A percentile compares a stretch with the other conserved stretches of the same genome.
phyloP scores from a whole-genome alignment of 92 coral and sea anemone species.

The Epizoanthus stellaris region DNA sequence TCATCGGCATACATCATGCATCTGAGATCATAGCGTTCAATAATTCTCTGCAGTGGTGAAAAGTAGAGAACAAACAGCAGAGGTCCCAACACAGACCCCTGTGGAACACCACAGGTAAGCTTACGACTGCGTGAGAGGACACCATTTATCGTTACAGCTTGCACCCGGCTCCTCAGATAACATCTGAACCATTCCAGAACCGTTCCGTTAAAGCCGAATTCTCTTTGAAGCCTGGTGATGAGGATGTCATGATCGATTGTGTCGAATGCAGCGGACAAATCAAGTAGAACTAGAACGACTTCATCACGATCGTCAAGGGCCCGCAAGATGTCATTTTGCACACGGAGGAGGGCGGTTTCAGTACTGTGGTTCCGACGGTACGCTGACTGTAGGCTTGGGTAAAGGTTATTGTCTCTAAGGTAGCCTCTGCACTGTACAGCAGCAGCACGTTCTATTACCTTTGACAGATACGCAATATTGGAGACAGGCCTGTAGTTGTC shows the following conservation, averaged over 20 bases:
- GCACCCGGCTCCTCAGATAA: background rate
- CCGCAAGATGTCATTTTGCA: background rate
- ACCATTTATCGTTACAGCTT: background rate
- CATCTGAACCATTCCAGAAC: background rate
- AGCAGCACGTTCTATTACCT: no score
- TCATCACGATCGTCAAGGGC: background rate
- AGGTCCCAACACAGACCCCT: background rate
- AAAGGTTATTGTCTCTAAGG: no score
- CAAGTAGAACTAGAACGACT: background rate
- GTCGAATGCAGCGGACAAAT: background rate
- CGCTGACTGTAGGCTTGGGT: background rate
- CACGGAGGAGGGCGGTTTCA: background rate
- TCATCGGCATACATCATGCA: slow-evolving; percentile 4
- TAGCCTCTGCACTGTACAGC: no score
- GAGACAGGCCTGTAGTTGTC: background rate
- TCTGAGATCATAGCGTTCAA: background rate
- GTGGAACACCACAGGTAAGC: background rate
- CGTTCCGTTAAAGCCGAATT: background rate
- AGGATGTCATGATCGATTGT: background rate
- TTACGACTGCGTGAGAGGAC: background rate
- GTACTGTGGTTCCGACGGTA: background rate
- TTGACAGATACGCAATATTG: no score
- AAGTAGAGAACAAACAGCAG: slow-evolving; percentile 6
- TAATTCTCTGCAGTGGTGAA: background rate
- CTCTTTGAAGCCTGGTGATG: background rate